Conservation (phyloP, 2,113 vertebrate genomes). For the Nesoenas mayeri region DNA sequence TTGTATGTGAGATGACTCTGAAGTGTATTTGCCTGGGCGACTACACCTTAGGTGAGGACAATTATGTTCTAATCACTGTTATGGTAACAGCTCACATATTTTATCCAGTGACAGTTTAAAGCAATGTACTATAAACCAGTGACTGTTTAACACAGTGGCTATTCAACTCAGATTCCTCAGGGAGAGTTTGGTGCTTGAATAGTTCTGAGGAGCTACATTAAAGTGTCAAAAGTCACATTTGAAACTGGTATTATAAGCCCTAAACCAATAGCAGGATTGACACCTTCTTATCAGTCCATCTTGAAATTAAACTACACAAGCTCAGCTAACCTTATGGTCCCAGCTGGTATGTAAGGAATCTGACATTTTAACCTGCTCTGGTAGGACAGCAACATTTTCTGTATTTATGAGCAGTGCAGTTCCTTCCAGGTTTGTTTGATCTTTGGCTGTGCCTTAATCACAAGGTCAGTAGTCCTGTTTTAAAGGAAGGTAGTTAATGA, state of each 20-base stretch:
- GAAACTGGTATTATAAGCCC: background rate
- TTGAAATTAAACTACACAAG: background rate
- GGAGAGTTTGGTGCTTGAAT: background rate
- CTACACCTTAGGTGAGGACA: background rate
- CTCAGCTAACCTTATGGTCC: background rate
- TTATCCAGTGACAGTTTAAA: background rate
- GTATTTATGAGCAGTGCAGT: background rate
- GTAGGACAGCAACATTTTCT: background rate
- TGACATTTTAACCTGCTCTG: background rate
- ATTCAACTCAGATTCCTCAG: background rate
- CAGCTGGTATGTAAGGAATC: background rate
- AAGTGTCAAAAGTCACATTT: background rate
- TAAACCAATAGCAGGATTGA: background rate
- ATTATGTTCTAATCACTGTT: background rate
- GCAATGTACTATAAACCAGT: background rate
- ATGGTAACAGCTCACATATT: background rate
- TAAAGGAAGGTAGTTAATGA: background rate
- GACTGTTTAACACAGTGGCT: background rate
- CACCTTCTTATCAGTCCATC: background rate
- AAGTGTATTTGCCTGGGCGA: background rate
- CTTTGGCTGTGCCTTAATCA: background rate
- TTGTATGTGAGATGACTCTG: background rate
- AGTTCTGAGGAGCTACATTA: background rate
- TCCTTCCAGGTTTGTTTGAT: background rate
- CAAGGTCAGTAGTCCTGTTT: background rate